phyloP scores from a whole-genome alignment of 37 sponge, comb jelly and placozoan genomes.

The Eunapius fragilis region DNA sequence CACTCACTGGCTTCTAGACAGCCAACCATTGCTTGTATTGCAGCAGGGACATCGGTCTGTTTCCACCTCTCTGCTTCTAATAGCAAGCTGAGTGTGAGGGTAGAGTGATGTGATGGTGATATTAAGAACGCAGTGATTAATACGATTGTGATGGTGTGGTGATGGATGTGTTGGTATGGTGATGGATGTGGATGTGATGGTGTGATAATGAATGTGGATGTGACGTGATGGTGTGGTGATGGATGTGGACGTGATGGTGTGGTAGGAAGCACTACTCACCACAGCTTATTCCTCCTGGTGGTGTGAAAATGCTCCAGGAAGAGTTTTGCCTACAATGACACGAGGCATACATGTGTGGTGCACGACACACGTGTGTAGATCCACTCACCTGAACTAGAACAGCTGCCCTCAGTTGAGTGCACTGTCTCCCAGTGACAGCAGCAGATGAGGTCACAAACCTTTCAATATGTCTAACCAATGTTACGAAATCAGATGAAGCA shows the following conservation, averaged over 20 bases:
- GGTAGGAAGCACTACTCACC: slow-evolving; percentile 36
- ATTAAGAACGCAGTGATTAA: background rate
- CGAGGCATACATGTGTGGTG: background rate
- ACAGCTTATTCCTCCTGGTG: slow-evolving; percentile 54
- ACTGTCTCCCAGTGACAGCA: slow-evolving; percentile 65
- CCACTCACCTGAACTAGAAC: slow-evolving; percentile 78
- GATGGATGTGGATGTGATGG: background rate
- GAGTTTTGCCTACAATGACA: slow-evolving; percentile 65
- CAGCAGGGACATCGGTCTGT: slow-evolving; percentile 83
- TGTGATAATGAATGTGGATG: background rate
- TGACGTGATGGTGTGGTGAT: background rate
- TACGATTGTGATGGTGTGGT: background rate
- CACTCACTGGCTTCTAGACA: slow-evolving; percentile 47
- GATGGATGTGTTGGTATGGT: background rate
- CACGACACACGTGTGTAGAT: too few relatives aligned
- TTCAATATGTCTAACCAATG: slow-evolving; percentile 66
- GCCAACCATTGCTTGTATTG: slow-evolving; percentile 74
- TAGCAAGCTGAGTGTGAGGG: slow-evolving; percentile 36
- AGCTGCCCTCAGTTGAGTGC: slow-evolving; percentile 69
- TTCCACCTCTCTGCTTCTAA: slow-evolving; percentile 89
- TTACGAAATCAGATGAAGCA: slow-evolving; percentile 68
- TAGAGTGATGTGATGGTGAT: background rate
- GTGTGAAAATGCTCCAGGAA: slow-evolving; percentile 92
- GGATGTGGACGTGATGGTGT: background rate
- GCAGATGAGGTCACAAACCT: slow-evolving; percentile 68